Base-by-base conservation (phyloP, 2,113 vertebrate genomes). In the Agelaius tricolor region DNA sequence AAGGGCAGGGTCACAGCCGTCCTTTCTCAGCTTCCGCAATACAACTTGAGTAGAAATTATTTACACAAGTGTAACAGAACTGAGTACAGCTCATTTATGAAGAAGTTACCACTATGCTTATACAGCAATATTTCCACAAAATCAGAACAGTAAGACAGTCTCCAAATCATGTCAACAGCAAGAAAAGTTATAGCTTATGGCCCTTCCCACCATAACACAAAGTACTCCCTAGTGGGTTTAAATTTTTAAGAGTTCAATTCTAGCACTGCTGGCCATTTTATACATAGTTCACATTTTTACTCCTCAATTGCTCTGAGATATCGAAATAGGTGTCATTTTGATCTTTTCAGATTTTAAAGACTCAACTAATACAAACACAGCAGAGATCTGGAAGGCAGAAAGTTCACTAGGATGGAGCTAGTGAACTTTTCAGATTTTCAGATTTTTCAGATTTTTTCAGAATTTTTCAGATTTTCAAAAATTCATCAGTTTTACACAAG, bases 1-100 rank as follows among this genome's bases (percentile, higher is more conserved):
- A 86, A 66, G 43, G 28, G 71, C 62, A 76, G 35, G 58, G 62
- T 90, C 82, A 59, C 30, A 14, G 6, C 23, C 35, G 13, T 89
- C 65, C 74, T 92, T 83, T 89, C 91, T 88, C 93, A 84, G 72
- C 52, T 92, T 86, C 75, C 69, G 28, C 73, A 72, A 88, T 28
- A 58, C 59, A 84, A 57, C 67, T 93, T 33, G 26, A 91, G 43
- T 52, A 75, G 74, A 95, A 86, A 57, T 49, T 54, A 83, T 91
- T 84, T 84, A 81, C 77, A 76, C 31, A 74, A 93, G 31, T 3
- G 7, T 69, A 79, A 76, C 30, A 80, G 62, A 77, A 57, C 4
- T 18, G 31, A 85, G 65, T 30, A 82, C 37, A 82, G 55, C 63
- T 94, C 88, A 58, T 83, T 84, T 65, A 59, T 43, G 66, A 94